phyloP scores from a whole-genome alignment of 1,140 invertebrate species.

The Lysiphlebus fabarum region DNA sequence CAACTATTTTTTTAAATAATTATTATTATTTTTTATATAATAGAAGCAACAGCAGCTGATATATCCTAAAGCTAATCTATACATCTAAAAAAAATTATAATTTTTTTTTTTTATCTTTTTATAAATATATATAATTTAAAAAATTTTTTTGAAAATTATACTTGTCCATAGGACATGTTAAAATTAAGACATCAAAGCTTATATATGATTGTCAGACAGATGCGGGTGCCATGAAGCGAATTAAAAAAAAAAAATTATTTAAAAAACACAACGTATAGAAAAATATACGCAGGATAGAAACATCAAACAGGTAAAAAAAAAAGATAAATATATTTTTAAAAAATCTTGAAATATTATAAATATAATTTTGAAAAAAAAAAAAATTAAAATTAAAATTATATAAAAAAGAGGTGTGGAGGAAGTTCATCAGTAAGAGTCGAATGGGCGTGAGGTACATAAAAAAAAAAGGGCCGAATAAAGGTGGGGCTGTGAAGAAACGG shows the following conservation, averaged over 20 bases:
- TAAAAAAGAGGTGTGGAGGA: constrained; percentile 11
- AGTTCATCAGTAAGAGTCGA: not conserved
- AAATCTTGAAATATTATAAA: not conserved
- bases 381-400: no score
- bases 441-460: constrained; percentile 14
- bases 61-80: no score
- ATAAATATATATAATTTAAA: no score
- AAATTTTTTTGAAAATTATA: no score
- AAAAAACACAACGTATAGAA: not conserved
- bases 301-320: constrained; percentile 2
- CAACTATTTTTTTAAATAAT: no score
- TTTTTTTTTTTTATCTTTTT: no score
- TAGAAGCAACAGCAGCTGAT: no score
- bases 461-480: constrained; percentile 5
- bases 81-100: no score
- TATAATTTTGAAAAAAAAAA: not conserved
- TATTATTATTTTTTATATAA: no score
- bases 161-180: no score
- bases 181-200: no score
- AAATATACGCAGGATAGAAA: not conserved
- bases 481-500: constrained; percentile 20
- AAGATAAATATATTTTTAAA: not conserved
- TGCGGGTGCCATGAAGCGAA: not conserved
- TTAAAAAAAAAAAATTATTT: not conserved
- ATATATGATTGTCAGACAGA: no score